phyloP scores from a whole-genome alignment of 2,888 invertebrate genomes.

The Hoplodrina blanda region DNA sequence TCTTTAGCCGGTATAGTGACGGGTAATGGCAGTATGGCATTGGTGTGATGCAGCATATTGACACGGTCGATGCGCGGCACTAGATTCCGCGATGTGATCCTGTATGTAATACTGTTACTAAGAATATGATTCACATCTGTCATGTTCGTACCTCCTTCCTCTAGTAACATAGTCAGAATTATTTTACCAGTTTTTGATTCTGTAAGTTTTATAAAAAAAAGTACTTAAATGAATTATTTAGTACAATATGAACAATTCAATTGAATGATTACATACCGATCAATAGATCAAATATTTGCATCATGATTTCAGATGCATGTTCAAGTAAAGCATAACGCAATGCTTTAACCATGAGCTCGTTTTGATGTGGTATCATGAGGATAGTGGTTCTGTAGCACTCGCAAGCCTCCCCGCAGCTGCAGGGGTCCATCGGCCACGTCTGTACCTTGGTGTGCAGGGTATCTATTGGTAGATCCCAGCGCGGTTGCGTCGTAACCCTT shows the following conservation, averaged over 20 bases:
- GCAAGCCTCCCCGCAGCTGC: constrained; percentile 84
- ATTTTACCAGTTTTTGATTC: constrained; percentile 82
- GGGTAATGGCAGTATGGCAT: constrained; percentile 74
- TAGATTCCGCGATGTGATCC: constrained; percentile 76
- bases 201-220: constrained; percentile 64
- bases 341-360: constrained; percentile 83
- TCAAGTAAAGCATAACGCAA: constrained; percentile 82
- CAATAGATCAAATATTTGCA: constrained; percentile 80
- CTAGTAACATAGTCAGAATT: constrained; percentile 79
- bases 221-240: neutral
- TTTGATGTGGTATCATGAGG: constrained; percentile 82
- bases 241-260: neutral
- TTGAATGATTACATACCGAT: constrained; percentile 73
- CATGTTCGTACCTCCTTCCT: constrained; percentile 82
- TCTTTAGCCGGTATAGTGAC: constrained; percentile 76
- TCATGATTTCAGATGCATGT: constrained; percentile 81
- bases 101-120: constrained; percentile 73
- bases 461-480: constrained; percentile 84
- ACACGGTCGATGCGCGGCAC: constrained; percentile 75
- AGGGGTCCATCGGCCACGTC: constrained; percentile 83
- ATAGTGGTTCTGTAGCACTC: constrained; percentile 84
- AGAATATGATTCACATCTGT: constrained; percentile 82
- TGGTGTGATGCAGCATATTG: constrained; percentile 76
- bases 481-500: constrained; percentile 81
- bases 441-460: constrained; percentile 78